phyloP scores from a whole-genome alignment of 1,140 invertebrate species.

The Meteorus sp. region DNA sequence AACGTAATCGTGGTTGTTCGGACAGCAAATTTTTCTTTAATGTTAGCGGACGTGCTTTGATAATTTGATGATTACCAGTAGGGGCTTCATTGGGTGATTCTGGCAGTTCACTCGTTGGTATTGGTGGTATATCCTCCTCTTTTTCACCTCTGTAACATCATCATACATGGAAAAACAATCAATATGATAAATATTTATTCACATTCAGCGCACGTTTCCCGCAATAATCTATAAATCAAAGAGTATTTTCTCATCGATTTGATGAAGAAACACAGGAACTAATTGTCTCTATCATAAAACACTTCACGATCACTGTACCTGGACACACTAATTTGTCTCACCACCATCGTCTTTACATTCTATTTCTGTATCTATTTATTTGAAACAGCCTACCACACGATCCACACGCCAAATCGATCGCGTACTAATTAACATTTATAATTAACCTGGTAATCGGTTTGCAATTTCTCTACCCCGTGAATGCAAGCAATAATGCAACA shows the following conservation, averaged over 20 bases:
- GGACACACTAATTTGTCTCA: constrained; percentile 39
- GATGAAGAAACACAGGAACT: too few species aligned
- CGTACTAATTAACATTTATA: constrained; percentile 61
- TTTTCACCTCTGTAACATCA: constrained; percentile 45
- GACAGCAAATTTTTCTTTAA: constrained; percentile 76
- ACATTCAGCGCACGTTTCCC: not conserved
- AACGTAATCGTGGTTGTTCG: constrained; percentile 75
- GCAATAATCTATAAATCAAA: too few species aligned
- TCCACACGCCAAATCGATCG: constrained; percentile 59
- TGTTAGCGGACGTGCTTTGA: constrained; percentile 77
- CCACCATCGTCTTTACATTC: constrained; percentile 40
- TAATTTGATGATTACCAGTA: constrained; percentile 61
- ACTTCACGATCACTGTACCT: constrained; percentile 31
- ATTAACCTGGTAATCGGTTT: constrained; percentile 52
- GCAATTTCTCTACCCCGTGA: constrained; percentile 24
- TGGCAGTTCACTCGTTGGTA: constrained; percentile 54
- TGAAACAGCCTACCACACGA: constrained; percentile 50
- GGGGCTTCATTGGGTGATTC: constrained; percentile 53
- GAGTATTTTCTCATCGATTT: too few species aligned
- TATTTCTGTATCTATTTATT: constrained; percentile 58
- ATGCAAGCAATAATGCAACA: too few species aligned
- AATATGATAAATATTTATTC: not conserved
- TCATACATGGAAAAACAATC: constrained; percentile 5
- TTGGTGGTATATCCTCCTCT: constrained; percentile 55
- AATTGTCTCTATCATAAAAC: not conserved